Conservation (phyloP, 2,797 vertebrate genomes). For the Calcarius lapponicus region DNA sequence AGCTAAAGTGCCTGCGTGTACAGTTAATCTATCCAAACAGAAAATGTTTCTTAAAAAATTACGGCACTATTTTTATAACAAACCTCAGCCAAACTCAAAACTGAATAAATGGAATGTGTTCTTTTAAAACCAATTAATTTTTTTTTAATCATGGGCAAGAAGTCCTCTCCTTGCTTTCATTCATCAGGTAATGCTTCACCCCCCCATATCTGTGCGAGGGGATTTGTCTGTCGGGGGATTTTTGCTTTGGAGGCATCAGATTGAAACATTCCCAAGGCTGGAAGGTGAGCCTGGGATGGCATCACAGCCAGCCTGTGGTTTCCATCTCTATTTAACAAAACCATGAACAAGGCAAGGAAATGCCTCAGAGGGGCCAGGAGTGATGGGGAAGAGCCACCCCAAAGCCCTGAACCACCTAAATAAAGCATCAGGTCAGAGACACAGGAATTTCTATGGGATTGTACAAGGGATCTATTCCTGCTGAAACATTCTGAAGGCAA, state of each 20-base stretch:
- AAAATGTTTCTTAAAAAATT: conserved; percentile 70
- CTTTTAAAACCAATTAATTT: conserved; percentile 47
- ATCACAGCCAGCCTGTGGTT: neutral
- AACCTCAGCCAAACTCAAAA: conserved; percentile 64
- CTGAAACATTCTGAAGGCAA: neutral
- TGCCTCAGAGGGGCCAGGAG: neutral
- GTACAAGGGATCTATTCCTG: neutral
- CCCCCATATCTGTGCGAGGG: neutral
- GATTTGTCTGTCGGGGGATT: neutral
- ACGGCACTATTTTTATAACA: conserved; percentile 47
- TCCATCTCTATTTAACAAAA: neutral
- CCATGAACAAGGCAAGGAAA: neutral
- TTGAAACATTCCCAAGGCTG: neutral
- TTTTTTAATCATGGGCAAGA: conserved; percentile 35
- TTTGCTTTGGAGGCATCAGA: rapidly evolving
- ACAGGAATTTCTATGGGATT: neutral
- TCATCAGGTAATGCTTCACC: conserved; percentile 25
- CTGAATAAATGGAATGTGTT: conserved; percentile 51
- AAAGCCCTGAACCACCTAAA: neutral
- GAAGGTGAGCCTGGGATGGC: neutral
- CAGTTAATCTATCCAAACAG: conserved; percentile 71
- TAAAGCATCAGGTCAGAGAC: neutral
- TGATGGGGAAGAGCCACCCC: neutral
- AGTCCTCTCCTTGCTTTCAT: conserved; percentile 53
- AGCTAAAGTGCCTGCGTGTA: conserved; percentile 69